Evolutionary conservation across 2,797 vertebrate genomes (phyloP), one percentile per base, ranked within the genome.

Genomic region (Melanogrammus aeglefinus): DNA sequence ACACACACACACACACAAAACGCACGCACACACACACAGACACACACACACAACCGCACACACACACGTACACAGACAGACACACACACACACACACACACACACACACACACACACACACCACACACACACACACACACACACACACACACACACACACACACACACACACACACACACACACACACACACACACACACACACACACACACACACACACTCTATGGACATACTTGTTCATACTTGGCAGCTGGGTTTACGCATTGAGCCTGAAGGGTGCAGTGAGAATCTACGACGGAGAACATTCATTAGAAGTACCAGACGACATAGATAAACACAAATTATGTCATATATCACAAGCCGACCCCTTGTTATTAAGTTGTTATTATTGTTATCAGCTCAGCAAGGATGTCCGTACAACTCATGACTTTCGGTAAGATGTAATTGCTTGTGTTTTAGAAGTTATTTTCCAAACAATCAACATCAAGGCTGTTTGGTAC

Each of bases 151-250:
- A 35, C 75, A 69, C 31, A 83, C 75, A 74, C 79, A 73, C 38
- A 51, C 83, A 90, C 86, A 83, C 84, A 86, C 79, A 74, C 90
- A 82, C 79, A 84, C 81, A 77, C 79, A 77, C 88, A 85, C 81
- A 72, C 74, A 82, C 51, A 41, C 38, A n/a, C 72, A 73, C 72
- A 38, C 72, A 73, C 72, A 73, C 72, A 41, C 75, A 70, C n/a
- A 36, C 13, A 35, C 79, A 44, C 9, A 76, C 77, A 76, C 74
- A 79, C 78, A 63, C 70, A 38, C 75, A 69, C 81, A 77, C 79
- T 77, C 72, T 18, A 57, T 57, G 47, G 47, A 76, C 77, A 77
- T 8, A 75, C 57, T 63, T 63, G 57, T 63, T 63, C 57, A 24
- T 63, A 63, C 57, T 63, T 63, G 57, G 57, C 57, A 63, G 57